Percentiles rank a stretch among this genome's conserved stretches.
Conservation (phyloP, 2,113 vertebrate species). For the Turdus rufiventris region DNA sequence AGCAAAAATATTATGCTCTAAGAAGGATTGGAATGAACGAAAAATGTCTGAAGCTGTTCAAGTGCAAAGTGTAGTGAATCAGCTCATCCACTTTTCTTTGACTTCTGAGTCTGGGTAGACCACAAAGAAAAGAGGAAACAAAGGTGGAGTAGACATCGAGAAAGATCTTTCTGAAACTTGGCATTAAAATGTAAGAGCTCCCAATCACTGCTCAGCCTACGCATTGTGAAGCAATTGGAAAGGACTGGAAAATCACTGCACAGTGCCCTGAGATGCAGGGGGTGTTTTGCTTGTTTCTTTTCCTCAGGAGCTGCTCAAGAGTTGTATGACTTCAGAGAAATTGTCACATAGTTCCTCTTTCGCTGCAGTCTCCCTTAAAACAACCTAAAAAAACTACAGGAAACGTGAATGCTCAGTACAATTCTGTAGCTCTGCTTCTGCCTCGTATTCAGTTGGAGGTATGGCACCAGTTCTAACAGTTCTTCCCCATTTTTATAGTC, state of each 20-base stretch:
- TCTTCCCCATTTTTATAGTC: not conserved
- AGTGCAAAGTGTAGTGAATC: constrained; percentile 35
- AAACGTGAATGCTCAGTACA: accelerated
- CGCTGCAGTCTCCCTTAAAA: not conserved
- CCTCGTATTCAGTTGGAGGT: not conserved
- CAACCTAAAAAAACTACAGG: not conserved
- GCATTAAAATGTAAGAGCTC: constrained; percentile 9
- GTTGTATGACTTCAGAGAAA: not conserved
- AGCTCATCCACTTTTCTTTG: constrained; percentile 13
- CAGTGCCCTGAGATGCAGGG: not conserved
- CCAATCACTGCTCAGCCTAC: constrained; percentile 25
- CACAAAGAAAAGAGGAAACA: constrained; percentile 55
- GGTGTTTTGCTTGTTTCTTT: not conserved
- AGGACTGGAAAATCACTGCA: constrained; percentile 38
- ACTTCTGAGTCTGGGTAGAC: constrained; percentile 30
- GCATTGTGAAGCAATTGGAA: constrained; percentile 15
- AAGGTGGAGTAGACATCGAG: constrained; percentile 23
- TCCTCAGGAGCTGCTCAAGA: not conserved
- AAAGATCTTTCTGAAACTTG: constrained; percentile 46
- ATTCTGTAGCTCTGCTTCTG: not conserved
- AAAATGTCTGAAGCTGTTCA: constrained; percentile 3
- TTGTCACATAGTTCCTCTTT: not conserved
- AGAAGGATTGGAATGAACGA: constrained; percentile 28
- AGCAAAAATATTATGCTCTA: constrained; percentile 4
- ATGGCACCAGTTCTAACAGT: not conserved